These are phyloP conservation scores for Pachycephus smyrnensis DNA, from an alignment of 2,888 invertebrate species.

Conservation along the genomic window DNA sequence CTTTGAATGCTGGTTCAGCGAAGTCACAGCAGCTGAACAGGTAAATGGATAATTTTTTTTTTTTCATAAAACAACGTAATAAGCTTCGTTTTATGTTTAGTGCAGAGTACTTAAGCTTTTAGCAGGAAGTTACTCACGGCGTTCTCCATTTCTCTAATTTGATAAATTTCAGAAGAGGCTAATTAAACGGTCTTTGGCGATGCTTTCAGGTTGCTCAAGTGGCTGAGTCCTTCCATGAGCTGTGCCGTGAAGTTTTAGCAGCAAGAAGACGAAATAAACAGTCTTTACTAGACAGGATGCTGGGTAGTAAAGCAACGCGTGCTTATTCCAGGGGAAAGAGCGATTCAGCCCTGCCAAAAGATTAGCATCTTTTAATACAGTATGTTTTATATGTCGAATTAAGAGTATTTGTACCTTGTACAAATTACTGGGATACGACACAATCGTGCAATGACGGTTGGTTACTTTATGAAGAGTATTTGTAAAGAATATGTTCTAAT, in stretches of 20 bases:
- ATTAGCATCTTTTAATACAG: slow-evolving; percentile 64
- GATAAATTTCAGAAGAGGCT: background rate
- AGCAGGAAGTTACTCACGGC: background rate
- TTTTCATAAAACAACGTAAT: background rate
- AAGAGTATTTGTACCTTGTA: background rate
- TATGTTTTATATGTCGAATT: background rate
- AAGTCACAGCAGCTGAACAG: slow-evolving; percentile 91
- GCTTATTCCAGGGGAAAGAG: slow-evolving; percentile 89
- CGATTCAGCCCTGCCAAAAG: slow-evolving; percentile 88
- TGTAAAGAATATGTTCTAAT: background rate
- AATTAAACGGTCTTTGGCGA: background rate
- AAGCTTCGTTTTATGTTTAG: background rate
- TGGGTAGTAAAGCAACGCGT: slow-evolving; percentile 79
- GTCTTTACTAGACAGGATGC: slow-evolving; percentile 79
- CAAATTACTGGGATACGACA: slow-evolving; percentile 1
- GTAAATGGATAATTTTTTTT: slow-evolving; percentile 46
- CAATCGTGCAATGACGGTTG: background rate
- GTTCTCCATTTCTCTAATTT: background rate
- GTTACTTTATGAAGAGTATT: slow-evolving; percentile 9
- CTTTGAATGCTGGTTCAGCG: slow-evolving; percentile 88
- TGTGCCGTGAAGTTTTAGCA: slow-evolving; percentile 84
- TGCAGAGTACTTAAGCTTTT: background rate
- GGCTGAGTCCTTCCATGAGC: slow-evolving; percentile 86
- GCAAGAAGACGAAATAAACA: slow-evolving; percentile 87
- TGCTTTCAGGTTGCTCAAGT: slow-evolving; percentile 76